A percentile compares a stretch with the other conserved stretches of the same genome.
phyloP scores from a whole-genome alignment of 2,797 vertebrate species.

The Novumbra hubbsi region DNA sequence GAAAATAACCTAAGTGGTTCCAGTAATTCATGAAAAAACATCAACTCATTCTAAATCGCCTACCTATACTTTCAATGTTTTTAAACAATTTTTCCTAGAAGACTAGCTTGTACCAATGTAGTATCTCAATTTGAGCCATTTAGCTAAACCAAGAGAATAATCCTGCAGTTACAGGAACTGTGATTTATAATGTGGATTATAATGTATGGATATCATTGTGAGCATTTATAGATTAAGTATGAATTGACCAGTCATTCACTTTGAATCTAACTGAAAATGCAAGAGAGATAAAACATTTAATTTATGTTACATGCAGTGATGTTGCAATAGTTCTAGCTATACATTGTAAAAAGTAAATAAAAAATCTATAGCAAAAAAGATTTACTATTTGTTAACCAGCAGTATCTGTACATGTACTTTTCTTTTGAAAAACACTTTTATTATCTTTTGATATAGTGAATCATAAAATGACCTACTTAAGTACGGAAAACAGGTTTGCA shows the following conservation, averaged over 20 bases:
- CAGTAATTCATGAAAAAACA: not conserved
- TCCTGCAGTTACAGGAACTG: too few relatives aligned
- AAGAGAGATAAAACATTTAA: not conserved
- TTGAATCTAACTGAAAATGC: not conserved
- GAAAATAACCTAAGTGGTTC: not conserved
- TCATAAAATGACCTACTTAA: constrained; percentile 47
- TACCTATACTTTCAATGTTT: not conserved
- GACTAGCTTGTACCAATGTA: too few relatives aligned
- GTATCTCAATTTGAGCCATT: too few relatives aligned
- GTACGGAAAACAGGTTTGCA: constrained; percentile 56
- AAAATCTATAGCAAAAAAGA: constrained; percentile 5
- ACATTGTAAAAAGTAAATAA: constrained; percentile 2
- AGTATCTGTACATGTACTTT: constrained; percentile 28
- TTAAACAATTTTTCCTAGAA: not conserved
- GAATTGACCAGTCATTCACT: not conserved
- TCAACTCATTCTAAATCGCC: not conserved
- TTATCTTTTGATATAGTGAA: constrained; percentile 54
- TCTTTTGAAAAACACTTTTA: constrained; percentile 53
- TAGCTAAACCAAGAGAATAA: too few relatives aligned
- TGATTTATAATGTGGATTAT: too few relatives aligned
- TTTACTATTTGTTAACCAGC: not conserved
- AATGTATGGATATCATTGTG: too few relatives aligned
- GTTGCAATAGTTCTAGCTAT: not conserved
- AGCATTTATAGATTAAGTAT: too few relatives aligned
- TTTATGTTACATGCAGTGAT: not conserved